Evolutionary conservation across 2,113 vertebrate genomes (phyloP), one percentile per base, ranked within the genome.

Genomic region (Myiopsitta monachus): DNA sequence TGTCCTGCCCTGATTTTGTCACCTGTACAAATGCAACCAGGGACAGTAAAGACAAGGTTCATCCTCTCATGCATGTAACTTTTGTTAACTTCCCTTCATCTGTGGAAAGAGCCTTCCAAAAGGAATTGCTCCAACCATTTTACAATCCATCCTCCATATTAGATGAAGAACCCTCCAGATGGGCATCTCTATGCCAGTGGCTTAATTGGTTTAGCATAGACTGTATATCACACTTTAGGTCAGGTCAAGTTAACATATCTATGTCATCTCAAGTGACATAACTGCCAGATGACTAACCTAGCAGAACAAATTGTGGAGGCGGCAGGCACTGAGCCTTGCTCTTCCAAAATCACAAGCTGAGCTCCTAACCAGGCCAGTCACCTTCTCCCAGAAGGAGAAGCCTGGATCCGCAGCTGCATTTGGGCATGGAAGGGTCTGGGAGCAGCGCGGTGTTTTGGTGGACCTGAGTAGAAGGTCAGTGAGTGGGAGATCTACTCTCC

Each of bases 31-130:
- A 69, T 7, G 24, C 31, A 81, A 38, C 8, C 14, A 41, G 22
- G 64, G 38, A 68, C 43, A 81, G 10, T 27, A 80, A 87, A 72
- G 43, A 36, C 2, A 51, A 8, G 39, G 5, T 64, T 79, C 26
- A 31, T 46, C 23, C 23, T 66, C 49, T 78, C 2, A 0, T 23
- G 38, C 1, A 5, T 6, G 39, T 36, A 74, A 69, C 36, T 38
- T 64, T 38, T 47, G 11, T 39, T 39, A 90, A 6, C 36, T 55
- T 19, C 8, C 9, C 27, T 78, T 30, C 14, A 55, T 28, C 38
- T 75, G 24, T 57, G 24, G 11, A 39, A 52, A 27, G 26, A 57
- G 6, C 8, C 66, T 66, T 78, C 27, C 44, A 82, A 74, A 84
- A 69, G 13, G 11, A 74, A 47, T 57, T 78, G 62, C 69, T 38